These are phyloP conservation scores for Patella pellucida DNA, from an alignment of 2,888 invertebrate species.

Conservation along the genomic window DNA sequence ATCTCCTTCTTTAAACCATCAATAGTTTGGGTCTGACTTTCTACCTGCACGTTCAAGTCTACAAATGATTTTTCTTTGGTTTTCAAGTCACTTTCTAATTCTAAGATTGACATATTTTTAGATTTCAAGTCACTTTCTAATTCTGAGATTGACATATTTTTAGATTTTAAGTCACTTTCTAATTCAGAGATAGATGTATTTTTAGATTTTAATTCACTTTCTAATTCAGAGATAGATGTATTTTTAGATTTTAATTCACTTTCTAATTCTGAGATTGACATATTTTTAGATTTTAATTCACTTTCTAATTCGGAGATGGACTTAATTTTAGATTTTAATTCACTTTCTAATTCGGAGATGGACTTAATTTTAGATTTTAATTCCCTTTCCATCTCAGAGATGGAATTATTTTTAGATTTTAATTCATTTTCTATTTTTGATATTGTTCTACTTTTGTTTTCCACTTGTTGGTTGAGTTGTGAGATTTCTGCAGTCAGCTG, in stretches of 20 bases:
- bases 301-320: conserved; percentile 1
- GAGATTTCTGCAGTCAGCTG: conserved; percentile 9
- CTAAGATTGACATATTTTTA: background rate
- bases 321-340: conserved; percentile 6
- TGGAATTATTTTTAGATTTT: background rate
- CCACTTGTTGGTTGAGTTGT: conserved; percentile 2
- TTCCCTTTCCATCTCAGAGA: background rate
- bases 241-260: background rate
- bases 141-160: background rate
- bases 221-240: background rate
- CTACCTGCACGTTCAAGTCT: background rate
- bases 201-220: background rate
- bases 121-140: background rate
- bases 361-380: background rate
- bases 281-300: background rate
- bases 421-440: conserved; percentile 14
- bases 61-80: background rate
- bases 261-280: conserved; percentile 1
- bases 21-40: background rate
- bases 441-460: conserved; percentile 1
- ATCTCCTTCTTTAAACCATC: background rate
- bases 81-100: background rate
- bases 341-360: conserved; percentile 1
- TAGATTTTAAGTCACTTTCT: background rate
- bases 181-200: background rate